Evolutionary conservation across 2,113 vertebrate species (phyloP), one percentile per base, ranked within the genome.

Genomic region (Arenaria interpres): DNA sequence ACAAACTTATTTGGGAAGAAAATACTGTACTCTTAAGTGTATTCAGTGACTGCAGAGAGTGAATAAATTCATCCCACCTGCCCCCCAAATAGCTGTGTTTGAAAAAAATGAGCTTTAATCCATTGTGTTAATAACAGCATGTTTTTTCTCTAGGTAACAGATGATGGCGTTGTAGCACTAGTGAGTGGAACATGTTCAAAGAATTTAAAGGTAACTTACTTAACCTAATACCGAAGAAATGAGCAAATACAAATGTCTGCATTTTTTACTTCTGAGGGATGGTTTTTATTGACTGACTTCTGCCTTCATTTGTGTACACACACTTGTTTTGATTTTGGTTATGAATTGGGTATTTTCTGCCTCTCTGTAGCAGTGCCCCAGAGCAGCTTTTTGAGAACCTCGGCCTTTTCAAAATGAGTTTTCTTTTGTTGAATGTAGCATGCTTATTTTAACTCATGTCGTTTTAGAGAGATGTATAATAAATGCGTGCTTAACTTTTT

Each of bases 161-260:
- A 99, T 88, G 96, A 91, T 88, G 99, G 99, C 10, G 98, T 99
- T 85, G 87, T 98, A 92, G 98, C 98, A 9, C 98, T 99, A 53
- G 98, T 98, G 73, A 98, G 97, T 92, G 98, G 99, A 95, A 97
- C 93, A 5, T 99, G 99, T 97, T 98, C 98, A 30, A 96, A 97
- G 79, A 98, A 96, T 89, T 97, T 99, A 95, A 99, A 99, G 98
- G 99, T 99, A 98, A 97, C 6, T 80, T 60, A 48, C 35, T 63
- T 73, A 63, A 75, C 35, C 37, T 54, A 51, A 9, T 68, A 69
- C 74, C 24, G 86, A 92, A 73, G 10, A 62, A 50, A 75, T 60
- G 2, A 88, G 43, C 22, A 69, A 71, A 93, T 82, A 19, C 54
- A 68, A 66, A 83, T 62, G 45, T 21, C 15, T 60, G 4, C 25